Evolutionary conservation across 2,888 invertebrate genomes (phyloP), one percentile per base, ranked within the genome.

Genomic region (Hanleya hanleyi): DNA sequence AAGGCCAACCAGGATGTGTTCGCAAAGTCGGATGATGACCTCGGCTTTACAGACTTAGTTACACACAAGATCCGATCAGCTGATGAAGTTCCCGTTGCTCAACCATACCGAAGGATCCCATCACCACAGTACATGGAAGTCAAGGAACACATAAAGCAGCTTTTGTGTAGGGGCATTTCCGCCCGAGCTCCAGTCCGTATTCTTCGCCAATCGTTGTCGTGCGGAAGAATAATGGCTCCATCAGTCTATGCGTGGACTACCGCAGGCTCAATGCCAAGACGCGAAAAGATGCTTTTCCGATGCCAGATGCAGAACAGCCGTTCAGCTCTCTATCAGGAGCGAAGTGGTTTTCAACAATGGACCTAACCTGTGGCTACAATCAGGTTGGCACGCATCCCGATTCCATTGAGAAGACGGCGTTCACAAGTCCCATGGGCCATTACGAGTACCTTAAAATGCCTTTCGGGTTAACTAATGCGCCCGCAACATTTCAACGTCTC

Each of bases 131-230:
- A n/a, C n/a, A n/a, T n/a, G n/a, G n/a, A 73, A 66, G 74, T 71
- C 0, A 61, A 72, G 41, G n/a, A 50, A 12, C 71, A 76, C 26
- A 70, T 78, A 5, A 36, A 67, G 5, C 57, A 64, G 15, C 36
- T 78, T 51, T 41, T 78, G 36, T 47, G 49, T 0, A 36, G 50
- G n/a, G 66, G 49, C 1, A 66, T 81, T n/a, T 81, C 35, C n/a
- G 50, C 7, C 72, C 73, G n/a, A 71, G 73, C 50, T 57, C 37
- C 26, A 73, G 74, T 41, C 76, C 78, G 12, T 81, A 73, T 61
- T 74, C 77, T 6, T 76, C 77, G 9, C 78, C 80, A 6, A 72
- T 81, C 6, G 77, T 77, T 15, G 12, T 79, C 5, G 74, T 79
- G 0, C 1, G 67, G 15, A 81, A 81, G 67, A 79, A 76, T 41